Base-by-base conservation (phyloP, 2,797 vertebrate genomes). In the Avahi laniger region DNA sequence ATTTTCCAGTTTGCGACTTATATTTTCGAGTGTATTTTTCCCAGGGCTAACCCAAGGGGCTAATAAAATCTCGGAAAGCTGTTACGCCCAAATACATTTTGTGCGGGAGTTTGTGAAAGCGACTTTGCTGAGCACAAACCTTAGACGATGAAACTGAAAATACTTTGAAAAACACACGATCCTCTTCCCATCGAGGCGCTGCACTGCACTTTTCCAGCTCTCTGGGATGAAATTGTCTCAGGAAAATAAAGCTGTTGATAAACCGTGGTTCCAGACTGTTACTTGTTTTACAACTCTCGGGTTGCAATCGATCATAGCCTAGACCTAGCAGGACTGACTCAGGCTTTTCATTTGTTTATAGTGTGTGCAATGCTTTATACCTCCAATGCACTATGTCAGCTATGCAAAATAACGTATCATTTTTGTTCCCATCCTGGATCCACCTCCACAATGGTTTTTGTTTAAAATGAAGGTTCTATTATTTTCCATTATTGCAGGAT, bases 241-340 rank as follows among this genome's bases (percentile, higher is more conserved):
- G 96, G 78, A 85, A 97, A 98, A 97, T 97, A 50, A 97, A 96
- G 95, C 63, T 95, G 91, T 96, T 97, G 83, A 88, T 94, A 97
- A 96, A 92, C 90, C 97, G 26, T 63, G 92, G 48, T 85, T 97
- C 89, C 4, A 91, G 93, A 85, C 85, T 96, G 96, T 80, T 95
- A 73, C 94, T 97, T 92, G 92, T 85, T 97, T 91, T 96, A 92
- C 93, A 93, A 28, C 50, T 82, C 95, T 89, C 7, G 76, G 96
- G 76, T 92, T 97, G 96, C 83, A 83, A 94, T 97, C 87, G 63
- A 90, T 94, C 96, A 84, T 75, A 91, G 88, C 57, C 72, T 0
- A 33, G 70, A 89, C 91, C 12, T 48, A 94, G 35, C 89, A 83
- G 73, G 76, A 76, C 38, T 67, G 97, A 96, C 73, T 22, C 26